Percentiles rank a stretch among this genome's conserved stretches.
Conservation (phyloP, 2,113 vertebrate genomes). For the Saimiri boliviensis region DNA sequence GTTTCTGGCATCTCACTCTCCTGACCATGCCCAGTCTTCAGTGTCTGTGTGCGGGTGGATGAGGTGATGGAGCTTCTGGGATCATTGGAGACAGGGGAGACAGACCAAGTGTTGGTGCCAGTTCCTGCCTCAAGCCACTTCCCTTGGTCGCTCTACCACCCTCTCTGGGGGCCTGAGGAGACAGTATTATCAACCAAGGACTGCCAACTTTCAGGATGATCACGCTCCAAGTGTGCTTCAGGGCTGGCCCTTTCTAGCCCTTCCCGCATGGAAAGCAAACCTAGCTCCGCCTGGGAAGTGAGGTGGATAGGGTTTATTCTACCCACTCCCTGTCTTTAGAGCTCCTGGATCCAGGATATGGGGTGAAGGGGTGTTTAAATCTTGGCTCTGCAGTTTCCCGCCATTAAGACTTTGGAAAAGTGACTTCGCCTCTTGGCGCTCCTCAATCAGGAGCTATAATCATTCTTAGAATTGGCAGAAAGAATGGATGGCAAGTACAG, state of each 20-base stretch:
- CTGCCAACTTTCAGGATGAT: constrained; percentile 45
- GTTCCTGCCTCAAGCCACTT: neutral
- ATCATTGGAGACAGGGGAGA: neutral
- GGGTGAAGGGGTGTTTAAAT: neutral
- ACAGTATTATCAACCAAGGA: neutral
- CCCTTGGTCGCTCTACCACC: neutral
- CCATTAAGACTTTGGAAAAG: neutral
- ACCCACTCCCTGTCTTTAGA: neutral
- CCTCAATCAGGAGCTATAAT: neutral
- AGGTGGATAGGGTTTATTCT: neutral
- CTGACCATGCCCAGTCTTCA: neutral
- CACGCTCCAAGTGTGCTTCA: neutral
- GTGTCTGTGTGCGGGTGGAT: neutral
- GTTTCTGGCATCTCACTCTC: neutral
- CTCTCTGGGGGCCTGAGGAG: neutral
- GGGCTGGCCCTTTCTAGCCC: neutral
- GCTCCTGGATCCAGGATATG: rapidly evolving
- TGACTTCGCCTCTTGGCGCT: neutral
- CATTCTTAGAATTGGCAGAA: neutral
- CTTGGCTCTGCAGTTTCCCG: neutral
- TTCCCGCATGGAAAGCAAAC: neutral
- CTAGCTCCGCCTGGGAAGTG: too few species aligned
- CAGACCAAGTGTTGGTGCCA: neutral
- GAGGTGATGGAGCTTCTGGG: neutral
- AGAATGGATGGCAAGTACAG: neutral